Percentiles rank a stretch among this genome's conserved stretches.
These are phyloP conservation scores for Podilymbus podiceps DNA, from an alignment of 2,113 vertebrate species.

Conservation along the genomic window DNA sequence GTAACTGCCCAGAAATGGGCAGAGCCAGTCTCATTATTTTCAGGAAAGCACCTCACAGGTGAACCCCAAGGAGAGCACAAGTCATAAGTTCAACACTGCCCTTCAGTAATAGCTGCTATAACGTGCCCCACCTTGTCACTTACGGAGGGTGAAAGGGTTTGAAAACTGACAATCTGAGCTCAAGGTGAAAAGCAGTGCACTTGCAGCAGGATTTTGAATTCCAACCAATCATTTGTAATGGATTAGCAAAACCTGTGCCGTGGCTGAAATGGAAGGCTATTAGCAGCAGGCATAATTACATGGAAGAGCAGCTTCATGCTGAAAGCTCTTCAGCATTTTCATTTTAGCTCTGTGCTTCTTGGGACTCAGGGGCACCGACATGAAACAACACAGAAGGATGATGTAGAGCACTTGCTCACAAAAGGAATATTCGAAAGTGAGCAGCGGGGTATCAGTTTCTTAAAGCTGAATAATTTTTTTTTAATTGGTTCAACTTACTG, in stretches of 20 bases:
- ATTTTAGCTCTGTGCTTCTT: background rate
- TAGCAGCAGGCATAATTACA: constrained; percentile 24
- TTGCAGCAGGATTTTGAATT: background rate
- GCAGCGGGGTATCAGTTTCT: background rate
- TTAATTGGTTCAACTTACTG: background rate
- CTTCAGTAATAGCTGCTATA: background rate
- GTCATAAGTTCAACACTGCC: background rate
- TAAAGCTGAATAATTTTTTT: background rate
- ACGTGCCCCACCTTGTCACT: background rate
- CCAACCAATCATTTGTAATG: background rate
- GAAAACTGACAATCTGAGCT: background rate
- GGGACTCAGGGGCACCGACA: background rate
- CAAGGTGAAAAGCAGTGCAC: background rate
- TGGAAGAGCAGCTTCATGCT: background rate
- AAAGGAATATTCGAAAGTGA: background rate
- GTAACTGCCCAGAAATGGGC: background rate
- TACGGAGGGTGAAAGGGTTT: background rate
- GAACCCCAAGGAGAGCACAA: background rate
- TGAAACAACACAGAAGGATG: background rate
- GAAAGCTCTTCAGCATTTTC: background rate
- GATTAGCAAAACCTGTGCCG: background rate
- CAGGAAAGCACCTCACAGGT: background rate
- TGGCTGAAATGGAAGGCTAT: background rate
- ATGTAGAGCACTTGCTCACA: background rate
- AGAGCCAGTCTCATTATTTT: background rate